Evolutionary conservation across 2,113 vertebrate genomes (phyloP).

Genomic region (Brachyistius frenatus): DNA sequence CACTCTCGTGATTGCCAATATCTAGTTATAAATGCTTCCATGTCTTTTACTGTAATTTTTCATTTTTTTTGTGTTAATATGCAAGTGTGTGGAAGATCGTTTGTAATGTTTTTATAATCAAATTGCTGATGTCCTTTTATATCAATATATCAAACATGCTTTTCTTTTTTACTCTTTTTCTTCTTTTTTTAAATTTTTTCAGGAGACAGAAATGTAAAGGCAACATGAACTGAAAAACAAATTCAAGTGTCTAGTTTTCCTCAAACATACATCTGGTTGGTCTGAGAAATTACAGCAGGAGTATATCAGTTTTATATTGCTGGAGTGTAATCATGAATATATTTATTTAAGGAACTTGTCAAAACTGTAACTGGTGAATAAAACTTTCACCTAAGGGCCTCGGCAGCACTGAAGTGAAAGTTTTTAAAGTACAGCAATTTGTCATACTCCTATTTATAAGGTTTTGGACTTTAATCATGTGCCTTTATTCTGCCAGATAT

Average conservation of each 20-base stretch:
- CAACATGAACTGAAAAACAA: neutral
- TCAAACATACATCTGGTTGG: neutral
- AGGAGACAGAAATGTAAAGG: neutral
- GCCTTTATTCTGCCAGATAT: slow-evolving; percentile 17
- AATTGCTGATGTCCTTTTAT: slow-evolving; percentile 24
- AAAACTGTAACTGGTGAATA: slow-evolving; percentile 30
- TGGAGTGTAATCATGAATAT: neutral
- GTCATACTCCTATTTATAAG: slow-evolving; percentile 13
- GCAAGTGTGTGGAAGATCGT: slow-evolving; percentile 32
- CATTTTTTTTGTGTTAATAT: slow-evolving; percentile 28
- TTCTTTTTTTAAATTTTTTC: neutral
- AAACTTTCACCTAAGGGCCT: slow-evolving; percentile 11
- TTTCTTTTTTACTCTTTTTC: neutral
- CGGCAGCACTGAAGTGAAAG: neutral
- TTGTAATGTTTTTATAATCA: slow-evolving; percentile 5
- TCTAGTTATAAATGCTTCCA: neutral
- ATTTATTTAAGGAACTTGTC: slow-evolving; percentile 26
- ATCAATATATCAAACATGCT: slow-evolving; percentile 9
- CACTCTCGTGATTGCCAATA: neutral
- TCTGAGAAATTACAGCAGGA: neutral
- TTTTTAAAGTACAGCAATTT: slow-evolving; percentile 24
- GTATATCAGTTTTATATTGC: neutral
- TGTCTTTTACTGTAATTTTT: slow-evolving; percentile 26
- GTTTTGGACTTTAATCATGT: slow-evolving; percentile 12
- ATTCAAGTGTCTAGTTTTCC: neutral